These are phyloP conservation scores for Megalopta genalis DNA, from an alignment of 1,140 invertebrate genomes.

Conservation along the genomic window DNA sequence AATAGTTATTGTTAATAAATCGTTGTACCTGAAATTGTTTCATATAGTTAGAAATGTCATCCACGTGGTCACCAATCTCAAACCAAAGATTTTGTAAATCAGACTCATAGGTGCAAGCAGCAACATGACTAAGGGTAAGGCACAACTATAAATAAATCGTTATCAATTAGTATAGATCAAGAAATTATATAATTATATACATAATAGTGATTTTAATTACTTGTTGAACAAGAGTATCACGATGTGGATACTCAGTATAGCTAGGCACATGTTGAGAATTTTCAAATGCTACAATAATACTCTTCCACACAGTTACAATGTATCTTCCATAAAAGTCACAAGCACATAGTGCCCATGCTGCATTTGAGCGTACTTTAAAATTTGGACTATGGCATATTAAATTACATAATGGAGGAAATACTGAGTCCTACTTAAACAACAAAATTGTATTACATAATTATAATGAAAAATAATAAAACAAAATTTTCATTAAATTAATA, in stretches of 20 bases:
- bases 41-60: conserved; percentile 71
- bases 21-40: conserved; percentile 74
- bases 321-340: conserved; percentile 83
- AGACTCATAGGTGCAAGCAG: conserved; percentile 64
- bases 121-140: conserved; percentile 75
- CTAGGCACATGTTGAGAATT: conserved; percentile 88
- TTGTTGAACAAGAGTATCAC: conserved; percentile 87
- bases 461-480: conserved; percentile 15
- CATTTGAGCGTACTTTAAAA: conserved; percentile 90
- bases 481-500: conserved; percentile 13
- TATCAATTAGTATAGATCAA: conserved; percentile 5
- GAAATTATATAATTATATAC: conserved; percentile 1
- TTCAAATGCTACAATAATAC: conserved; percentile 85
- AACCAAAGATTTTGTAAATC: conserved; percentile 73
- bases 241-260: conserved; percentile 90
- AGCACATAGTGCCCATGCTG: conserved; percentile 85
- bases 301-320: conserved; percentile 84
- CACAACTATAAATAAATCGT: conserved; percentile 72
- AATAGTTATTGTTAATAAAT: background rate
- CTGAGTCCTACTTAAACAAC: conserved; percentile 75
- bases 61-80: conserved; percentile 73
- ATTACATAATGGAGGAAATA: conserved; percentile 79
- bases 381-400: conserved; percentile 82
- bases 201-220: conserved; percentile 66
- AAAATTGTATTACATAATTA: conserved; percentile 8